A percentile compares a stretch with the other conserved stretches of the same genome.
Conservation (phyloP, 1,140 invertebrate genomes). For the Adoxophyes honmai region DNA sequence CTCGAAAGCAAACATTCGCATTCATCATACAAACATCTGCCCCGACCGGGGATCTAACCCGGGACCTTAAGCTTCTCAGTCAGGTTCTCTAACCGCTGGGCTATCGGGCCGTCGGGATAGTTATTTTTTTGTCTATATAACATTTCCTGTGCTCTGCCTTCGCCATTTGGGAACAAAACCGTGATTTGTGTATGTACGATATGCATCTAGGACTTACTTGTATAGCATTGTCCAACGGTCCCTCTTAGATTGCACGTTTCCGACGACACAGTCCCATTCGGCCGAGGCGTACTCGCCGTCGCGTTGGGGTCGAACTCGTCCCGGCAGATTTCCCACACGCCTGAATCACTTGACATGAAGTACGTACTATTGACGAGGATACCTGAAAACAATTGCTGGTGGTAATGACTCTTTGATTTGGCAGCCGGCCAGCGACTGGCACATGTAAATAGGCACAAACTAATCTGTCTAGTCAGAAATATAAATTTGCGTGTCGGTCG, state of each 20-base stretch:
- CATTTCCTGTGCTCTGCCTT: no score
- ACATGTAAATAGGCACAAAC: constrained; percentile 1
- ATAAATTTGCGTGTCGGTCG: background rate
- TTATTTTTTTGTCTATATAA: no score
- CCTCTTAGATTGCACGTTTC: constrained; percentile 35
- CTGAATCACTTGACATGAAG: constrained; percentile 80
- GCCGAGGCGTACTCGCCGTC: constrained; percentile 14
- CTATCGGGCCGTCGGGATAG: no score
- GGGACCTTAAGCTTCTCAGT: no score
- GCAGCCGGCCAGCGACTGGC: background rate
- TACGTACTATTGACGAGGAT: constrained; percentile 78
- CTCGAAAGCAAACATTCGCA: no score
- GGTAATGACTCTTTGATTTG: background rate
- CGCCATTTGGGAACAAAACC: no score
- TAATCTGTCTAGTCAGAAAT: background rate
- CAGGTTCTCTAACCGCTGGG: no score
- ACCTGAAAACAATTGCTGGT: constrained; percentile 60
- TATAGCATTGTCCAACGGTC: constrained; percentile 38
- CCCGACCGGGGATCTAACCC: no score
- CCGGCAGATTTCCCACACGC: constrained; percentile 84
- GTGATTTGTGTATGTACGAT: no score
- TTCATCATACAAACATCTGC: no score
- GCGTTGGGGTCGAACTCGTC: constrained; percentile 51
- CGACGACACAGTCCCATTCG: constrained; percentile 26
- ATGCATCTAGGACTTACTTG: constrained; percentile 50